Evolutionary conservation across 2,113 vertebrate genomes (phyloP), one percentile per base, ranked within the genome.

Genomic region (Myrmophylax atrothorax): DNA sequence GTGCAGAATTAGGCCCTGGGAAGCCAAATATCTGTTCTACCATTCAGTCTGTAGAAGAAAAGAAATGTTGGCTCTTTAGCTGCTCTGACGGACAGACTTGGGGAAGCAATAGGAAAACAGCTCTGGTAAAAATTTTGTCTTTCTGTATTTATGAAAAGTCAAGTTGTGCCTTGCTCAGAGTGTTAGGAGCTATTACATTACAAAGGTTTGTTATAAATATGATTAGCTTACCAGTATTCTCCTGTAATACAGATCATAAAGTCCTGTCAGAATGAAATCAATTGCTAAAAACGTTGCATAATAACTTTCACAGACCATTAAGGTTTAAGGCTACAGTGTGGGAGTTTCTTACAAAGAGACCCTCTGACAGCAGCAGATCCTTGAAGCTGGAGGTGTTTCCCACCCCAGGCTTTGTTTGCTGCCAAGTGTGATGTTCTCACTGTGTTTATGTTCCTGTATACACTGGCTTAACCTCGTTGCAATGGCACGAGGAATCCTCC

Each of bases 241-340:
- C 88, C 96, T 95, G 95, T 80, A 92, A 92, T 86, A 59, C 38
- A 44, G 69, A 96, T 97, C 93, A 94, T 58, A 73, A 92, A 94
- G 84, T 22, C 81, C 75, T 9, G 20, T 94, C 85, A 88, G 89
- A 69, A 73, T 22, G 70, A 88, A 95, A 89, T 1, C 35, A 5
- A 91, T 80, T 20, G 95, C 89, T 92, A 22, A 86, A 96, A 96
- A 67, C 38, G 8, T 72, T 5, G 4, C 89, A 37, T 94, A 94
- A 96, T 93, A 96, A 81, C 94, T 96, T 97, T 94, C 84, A 64
- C 96, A 96, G 95, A 56, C 90, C 76, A 63, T 96, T 92, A 91
- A 91, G 74, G 64, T 93, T 97, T 93, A 94, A 91, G 84, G 50
- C 95, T 91, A 4, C 55, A 31, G 90, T 8, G 28, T 95, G 82